Percentiles rank a stretch among this genome's conserved stretches.
These are phyloP conservation scores for Loxodonta africana DNA, from an alignment of 2,113 vertebrate genomes.

Conservation along the genomic window DNA sequence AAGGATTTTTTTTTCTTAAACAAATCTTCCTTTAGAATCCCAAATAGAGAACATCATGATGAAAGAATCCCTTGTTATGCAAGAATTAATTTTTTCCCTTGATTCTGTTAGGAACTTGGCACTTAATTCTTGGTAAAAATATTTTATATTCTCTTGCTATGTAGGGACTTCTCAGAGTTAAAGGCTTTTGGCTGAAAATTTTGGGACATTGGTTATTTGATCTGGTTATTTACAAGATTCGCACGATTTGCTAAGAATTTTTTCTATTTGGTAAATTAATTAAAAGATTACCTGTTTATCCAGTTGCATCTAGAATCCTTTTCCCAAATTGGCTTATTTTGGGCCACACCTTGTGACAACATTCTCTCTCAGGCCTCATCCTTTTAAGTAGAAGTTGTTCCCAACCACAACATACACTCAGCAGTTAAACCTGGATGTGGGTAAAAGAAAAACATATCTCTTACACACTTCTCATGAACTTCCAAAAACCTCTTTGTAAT, in stretches of 20 bases:
- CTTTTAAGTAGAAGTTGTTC: constrained; percentile 17
- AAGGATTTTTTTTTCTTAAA: neutral
- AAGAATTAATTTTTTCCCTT: neutral
- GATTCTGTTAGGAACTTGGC: neutral
- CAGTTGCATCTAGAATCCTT: neutral
- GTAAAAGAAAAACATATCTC: neutral
- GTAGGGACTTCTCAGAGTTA: neutral
- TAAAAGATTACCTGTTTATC: neutral
- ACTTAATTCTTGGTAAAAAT: neutral
- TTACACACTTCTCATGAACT: constrained; percentile 29
- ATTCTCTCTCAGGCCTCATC: neutral
- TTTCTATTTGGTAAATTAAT: neutral
- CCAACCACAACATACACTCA: neutral
- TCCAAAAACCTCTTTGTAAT: neutral
- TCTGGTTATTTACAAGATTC: neutral
- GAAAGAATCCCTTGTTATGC: neutral
- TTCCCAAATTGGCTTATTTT: neutral
- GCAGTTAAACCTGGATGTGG: neutral
- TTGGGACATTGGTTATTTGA: neutral
- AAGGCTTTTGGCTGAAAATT: neutral
- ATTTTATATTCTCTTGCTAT: neutral
- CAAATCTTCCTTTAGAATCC: neutral
- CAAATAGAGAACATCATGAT: neutral
- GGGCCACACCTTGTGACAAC: neutral
- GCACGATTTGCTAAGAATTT: neutral